A percentile compares a stretch with the other conserved stretches of the same genome.
These are phyloP conservation scores for Poeciliopsis prolifica DNA, from an alignment of 2,113 vertebrate species.

Conservation along the genomic window DNA sequence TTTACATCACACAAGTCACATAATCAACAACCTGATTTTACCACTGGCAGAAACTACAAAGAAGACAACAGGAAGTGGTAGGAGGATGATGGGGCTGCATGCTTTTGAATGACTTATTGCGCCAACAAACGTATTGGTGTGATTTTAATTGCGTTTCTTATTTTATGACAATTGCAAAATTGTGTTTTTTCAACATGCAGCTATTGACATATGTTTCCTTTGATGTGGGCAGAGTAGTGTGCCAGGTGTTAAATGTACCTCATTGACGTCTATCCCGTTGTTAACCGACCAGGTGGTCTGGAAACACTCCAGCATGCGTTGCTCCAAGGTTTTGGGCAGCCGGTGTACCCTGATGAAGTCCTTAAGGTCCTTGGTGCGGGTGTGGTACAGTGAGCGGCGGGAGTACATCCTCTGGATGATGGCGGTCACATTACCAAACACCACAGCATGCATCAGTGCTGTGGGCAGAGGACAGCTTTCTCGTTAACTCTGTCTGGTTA, in stretches of 20 bases:
- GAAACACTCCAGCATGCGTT: slow-evolving; percentile 97
- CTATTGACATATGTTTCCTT: no score
- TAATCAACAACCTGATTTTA: no score
- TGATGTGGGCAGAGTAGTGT: not conserved
- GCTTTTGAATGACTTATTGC: no score
- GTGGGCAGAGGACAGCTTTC: not conserved
- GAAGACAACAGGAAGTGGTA: no score
- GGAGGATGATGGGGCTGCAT: no score
- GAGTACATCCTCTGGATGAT: slow-evolving; percentile 98
- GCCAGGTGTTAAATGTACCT: slow-evolving; percentile 78
- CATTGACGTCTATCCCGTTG: slow-evolving; percentile 94
- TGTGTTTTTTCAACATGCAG: no score
- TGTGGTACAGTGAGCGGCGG: slow-evolving; percentile 95
- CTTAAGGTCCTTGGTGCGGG: slow-evolving; percentile 94
- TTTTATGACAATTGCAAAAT: no score
- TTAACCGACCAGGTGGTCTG: slow-evolving; percentile 98
- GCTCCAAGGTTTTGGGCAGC: slow-evolving; percentile 91
- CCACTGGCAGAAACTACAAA: no score
- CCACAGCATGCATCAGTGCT: slow-evolving; percentile 96
- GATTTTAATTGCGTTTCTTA: no score
- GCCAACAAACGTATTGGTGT: no score
- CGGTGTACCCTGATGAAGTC: slow-evolving; percentile 95
- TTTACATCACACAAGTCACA: no score
- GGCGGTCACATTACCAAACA: slow-evolving; percentile 95
- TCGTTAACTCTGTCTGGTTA: not conserved